Evolutionary conservation across 2,113 vertebrate genomes (phyloP).

Genomic region (Hyla sarda): DNA sequence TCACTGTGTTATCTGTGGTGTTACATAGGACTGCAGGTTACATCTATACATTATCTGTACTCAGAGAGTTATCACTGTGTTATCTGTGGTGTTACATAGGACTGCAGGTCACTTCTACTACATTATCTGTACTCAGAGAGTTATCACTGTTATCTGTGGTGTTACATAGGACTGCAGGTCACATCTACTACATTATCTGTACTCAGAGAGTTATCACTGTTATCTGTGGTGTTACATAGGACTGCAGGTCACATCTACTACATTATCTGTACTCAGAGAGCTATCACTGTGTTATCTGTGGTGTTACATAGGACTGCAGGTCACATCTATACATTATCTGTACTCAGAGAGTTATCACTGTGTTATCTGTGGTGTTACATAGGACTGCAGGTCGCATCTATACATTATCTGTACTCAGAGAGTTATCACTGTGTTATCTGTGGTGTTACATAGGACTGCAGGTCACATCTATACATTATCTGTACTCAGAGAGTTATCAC

Average conservation of each 20-base stretch:
- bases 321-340: not conserved
- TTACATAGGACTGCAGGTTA: not conserved
- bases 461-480: not conserved
- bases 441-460: not conserved
- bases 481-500: not conserved
- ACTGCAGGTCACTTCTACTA: not conserved
- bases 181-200: not conserved
- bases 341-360: not conserved
- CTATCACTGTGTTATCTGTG: not conserved
- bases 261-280: not conserved
- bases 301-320: constrained; percentile 2
- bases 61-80: not conserved
- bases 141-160: not conserved
- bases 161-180: not conserved
- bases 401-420: too few relatives aligned
- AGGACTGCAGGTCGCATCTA: not conserved
- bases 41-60: not conserved
- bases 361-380: not conserved
- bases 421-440: too few relatives aligned
- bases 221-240: not conserved
- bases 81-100: not conserved
- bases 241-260: not conserved
- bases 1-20: not conserved
- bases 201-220: not conserved
- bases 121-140: not conserved